These are phyloP conservation scores for Osmoderma eremita DNA, from an alignment of 2,888 invertebrate species.

Conservation along the genomic window DNA sequence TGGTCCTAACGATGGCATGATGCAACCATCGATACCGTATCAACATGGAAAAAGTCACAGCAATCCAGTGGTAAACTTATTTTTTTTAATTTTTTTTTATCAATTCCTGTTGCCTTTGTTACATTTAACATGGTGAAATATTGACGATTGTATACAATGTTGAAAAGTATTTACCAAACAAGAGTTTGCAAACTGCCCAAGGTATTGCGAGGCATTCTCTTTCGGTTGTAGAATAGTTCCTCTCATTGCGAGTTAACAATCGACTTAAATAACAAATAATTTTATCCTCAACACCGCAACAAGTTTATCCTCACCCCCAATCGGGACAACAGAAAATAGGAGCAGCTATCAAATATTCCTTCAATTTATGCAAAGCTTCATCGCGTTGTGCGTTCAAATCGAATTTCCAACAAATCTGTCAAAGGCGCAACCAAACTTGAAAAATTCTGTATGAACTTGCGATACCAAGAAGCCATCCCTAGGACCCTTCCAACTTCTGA, in stretches of 20 bases:
- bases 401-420: constrained; percentile 36
- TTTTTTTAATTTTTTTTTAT: background rate
- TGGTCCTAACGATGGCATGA: constrained; percentile 55
- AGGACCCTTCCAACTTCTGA: no score
- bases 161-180: no score
- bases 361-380: constrained; percentile 27
- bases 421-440: constrained; percentile 36
- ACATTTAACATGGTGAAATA: background rate
- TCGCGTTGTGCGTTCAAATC: constrained; percentile 29
- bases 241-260: constrained; percentile 37
- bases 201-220: constrained; percentile 43
- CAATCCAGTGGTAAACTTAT: constrained; percentile 60
- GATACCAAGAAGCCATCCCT: no score
- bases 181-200: constrained; percentile 40
- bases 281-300: constrained; percentile 8
- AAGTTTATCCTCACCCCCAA: constrained; percentile 30
- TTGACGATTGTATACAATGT: no score
- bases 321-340: constrained; percentile 39
- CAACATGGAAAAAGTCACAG: constrained; percentile 64
- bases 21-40: constrained; percentile 57
- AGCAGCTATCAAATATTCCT: constrained; percentile 34
- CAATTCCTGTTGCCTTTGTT: background rate
- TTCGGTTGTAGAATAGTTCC: constrained; percentile 43
- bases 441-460: constrained; percentile 43
- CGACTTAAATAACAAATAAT: constrained; percentile 35